Base-by-base conservation (phyloP, 2,113 vertebrate genomes). In the Oryzias celebensis region DNA sequence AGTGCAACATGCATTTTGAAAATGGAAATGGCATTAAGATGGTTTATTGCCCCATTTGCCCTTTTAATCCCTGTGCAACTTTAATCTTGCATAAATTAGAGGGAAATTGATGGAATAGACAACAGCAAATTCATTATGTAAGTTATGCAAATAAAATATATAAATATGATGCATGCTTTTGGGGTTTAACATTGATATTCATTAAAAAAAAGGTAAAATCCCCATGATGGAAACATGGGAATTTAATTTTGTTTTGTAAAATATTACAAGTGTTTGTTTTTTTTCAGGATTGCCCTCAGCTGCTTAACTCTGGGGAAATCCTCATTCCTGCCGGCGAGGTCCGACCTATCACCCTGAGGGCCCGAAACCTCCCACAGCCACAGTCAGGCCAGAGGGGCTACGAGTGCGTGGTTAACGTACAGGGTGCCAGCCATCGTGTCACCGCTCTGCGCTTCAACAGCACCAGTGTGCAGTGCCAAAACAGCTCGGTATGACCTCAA, bases 391-490 rank as follows among this genome's bases (percentile, higher is more conserved):
- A 99, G 88, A 87, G 96, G 0, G 96, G 96, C 18, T 98, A 98
- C 17, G 97, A 99, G 88, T 99, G 97, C 0, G 94, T 95, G 58
- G 92, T 99, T 65, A 92, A 85, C 65, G 94, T 98, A 75, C 95
- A 96, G 84, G 95, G 96, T 0, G 73, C 91, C 15, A 54, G 92
- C 61, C 94, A 99, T 79, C 93, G 96, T 0, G 96, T 98, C 75
- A 96, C 96, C 0, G 96, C 97, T n/a, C 93, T 98, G 78, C 95
- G 97, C 85, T 98, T 99, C 93, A 99, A 99, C 92, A 99, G 97
- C 92, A 97, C 97, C 92, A 98, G 96, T 4, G 96, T 99, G 73
- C 96, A 98, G 87, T 98, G 97, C 90, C 97, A 99, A 91, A 98
- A 99, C 90, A 98, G 95, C 87, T 98, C 96, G 90, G 96, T 98